These are phyloP conservation scores for Tachypleus tridentatus DNA, from an alignment of 1,140 invertebrate species.

Conservation along the genomic window DNA sequence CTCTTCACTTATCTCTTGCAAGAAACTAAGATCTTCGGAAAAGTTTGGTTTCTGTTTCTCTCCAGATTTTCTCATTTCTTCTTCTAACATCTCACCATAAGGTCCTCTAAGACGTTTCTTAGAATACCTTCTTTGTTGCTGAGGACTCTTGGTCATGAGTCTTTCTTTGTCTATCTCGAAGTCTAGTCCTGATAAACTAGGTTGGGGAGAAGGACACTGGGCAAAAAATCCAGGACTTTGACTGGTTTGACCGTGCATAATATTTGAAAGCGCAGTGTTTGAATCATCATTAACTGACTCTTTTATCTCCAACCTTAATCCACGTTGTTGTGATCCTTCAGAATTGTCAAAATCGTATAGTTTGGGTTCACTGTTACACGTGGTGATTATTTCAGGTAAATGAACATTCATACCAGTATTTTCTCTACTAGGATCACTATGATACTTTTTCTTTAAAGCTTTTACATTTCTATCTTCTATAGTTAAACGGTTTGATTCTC, in stretches of 20 bases:
- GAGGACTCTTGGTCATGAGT: conserved; percentile 21
- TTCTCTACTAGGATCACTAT: conserved; percentile 32
- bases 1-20: conserved; percentile 5
- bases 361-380: no score
- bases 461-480: conserved; percentile 27
- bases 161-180: no score
- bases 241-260: no score
- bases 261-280: no score
- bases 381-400: no score
- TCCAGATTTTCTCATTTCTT: conserved; percentile 56
- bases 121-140: conserved; percentile 42
- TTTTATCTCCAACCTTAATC: no score
- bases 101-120: conserved; percentile 56
- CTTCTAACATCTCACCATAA: conserved; percentile 68
- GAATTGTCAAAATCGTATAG: no score
- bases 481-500: conserved; percentile 15
- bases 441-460: conserved; percentile 31
- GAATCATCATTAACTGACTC: no score
- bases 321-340: no score
- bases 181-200: no score
- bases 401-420: conserved; percentile 18
- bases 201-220: no score
- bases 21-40: conserved; percentile 11
- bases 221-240: no score
- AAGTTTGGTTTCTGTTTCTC: conserved; percentile 12